Base-by-base conservation (phyloP, 2,113 vertebrate genomes). In the Chaetops frenatus region DNA sequence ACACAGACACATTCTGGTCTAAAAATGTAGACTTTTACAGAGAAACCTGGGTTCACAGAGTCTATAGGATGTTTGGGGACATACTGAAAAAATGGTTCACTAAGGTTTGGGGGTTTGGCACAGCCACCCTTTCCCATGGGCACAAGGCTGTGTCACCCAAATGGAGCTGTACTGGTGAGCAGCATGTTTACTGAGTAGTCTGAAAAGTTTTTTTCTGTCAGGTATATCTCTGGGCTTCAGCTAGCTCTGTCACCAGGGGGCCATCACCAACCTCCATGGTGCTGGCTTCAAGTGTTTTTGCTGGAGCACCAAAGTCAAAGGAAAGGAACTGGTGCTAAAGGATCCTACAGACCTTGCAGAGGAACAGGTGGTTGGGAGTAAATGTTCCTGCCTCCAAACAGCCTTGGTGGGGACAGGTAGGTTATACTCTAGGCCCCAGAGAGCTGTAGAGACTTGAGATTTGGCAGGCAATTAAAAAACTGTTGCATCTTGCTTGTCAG, bases 211-310 rank as follows among this genome's bases (percentile, higher is more conserved):
- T 90, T 74, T 61, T 47, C 29, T 56, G 23, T 33, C 35, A 4
- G 18, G 10, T 28, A 0, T n/a, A 4, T 7, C 1, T 18, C n/a
- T 83, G 29, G 58, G 48, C 31, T 66, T 66, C 67, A 71, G 53
- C 44, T 29, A 2, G 27, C 67, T 48, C 40, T 79, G 51, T 35
- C 54, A 58, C 44, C 45, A 28, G 3, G 1, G 13, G 74, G 66
- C n/a, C 1, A 1, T 33, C 61, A 20, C 29, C 19, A 5, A 2
- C 42, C 14, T 66, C 12, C 6, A 0, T 53, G 53, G 23, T 61
- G n/a, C 40, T 57, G 61, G n/a, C 47, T 57, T 58, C 44, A 22
- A 15, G 11, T 72, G 53, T 14, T 56, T 71, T 14, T 71, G 62
- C n/a, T 80, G 72, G 67, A 54, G 33, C 57, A 51, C 33, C 48